Conservation (phyloP, 2,888 invertebrate genomes). For the Anodontia alba region DNA sequence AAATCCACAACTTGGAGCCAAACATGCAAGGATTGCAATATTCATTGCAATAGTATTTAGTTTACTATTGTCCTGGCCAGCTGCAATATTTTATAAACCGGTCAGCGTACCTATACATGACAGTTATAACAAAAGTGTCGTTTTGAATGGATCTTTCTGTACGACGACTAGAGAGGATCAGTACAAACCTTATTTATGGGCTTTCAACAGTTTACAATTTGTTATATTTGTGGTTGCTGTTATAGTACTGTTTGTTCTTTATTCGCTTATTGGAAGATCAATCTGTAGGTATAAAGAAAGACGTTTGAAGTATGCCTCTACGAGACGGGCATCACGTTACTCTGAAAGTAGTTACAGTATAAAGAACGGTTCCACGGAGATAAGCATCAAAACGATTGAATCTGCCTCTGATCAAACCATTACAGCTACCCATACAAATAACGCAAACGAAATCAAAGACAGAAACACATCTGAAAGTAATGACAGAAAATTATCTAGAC, state of each 20-base stretch:
- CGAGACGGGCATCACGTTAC: not conserved
- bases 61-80: slow-evolving; percentile 63
- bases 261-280: slow-evolving; percentile 61
- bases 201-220: slow-evolving; percentile 66
- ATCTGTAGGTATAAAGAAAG: slow-evolving; percentile 36
- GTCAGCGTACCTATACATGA: slow-evolving; percentile 57
- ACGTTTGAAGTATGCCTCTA: not conserved
- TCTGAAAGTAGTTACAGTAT: not conserved
- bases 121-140: slow-evolving; percentile 33
- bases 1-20: slow-evolving; percentile 60
- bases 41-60: slow-evolving; percentile 36
- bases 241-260: slow-evolving; percentile 60
- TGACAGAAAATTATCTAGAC: not conserved
- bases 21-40: slow-evolving; percentile 56
- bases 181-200: slow-evolving; percentile 56
- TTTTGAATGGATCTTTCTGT: slow-evolving; percentile 67
- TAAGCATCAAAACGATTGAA: not conserved
- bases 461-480: not conserved
- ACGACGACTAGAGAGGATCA: slow-evolving; percentile 58
- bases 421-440: too few relatives aligned
- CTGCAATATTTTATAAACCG: slow-evolving; percentile 63
- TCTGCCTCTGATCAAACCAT: not conserved
- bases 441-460: too few relatives aligned
- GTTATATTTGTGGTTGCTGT: slow-evolving; percentile 62
- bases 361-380: not conserved